Conservation (phyloP, 1,140 invertebrate species). For the Pseudomyrmex dendroicus region DNA sequence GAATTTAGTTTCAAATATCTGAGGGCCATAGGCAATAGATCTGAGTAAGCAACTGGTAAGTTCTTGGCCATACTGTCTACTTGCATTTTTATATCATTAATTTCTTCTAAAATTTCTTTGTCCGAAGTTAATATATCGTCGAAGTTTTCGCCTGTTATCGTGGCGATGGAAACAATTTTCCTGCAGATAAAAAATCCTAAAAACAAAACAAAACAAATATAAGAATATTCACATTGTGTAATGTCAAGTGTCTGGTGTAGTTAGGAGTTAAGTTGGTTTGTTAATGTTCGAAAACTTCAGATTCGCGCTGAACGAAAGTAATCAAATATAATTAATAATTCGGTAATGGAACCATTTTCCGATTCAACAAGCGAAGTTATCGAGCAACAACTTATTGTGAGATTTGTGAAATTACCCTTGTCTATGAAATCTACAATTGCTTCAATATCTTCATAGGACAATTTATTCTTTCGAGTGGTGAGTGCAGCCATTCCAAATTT, state of each 20-base stretch:
- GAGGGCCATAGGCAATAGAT: too few species aligned
- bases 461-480: constrained; percentile 92
- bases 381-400: background rate
- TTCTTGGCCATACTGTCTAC: constrained; percentile 83
- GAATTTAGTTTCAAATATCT: too few species aligned
- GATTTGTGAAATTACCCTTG: constrained; percentile 84
- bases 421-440: constrained; percentile 95
- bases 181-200: constrained; percentile 87
- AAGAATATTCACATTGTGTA: background rate
- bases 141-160: constrained; percentile 89
- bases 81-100: constrained; percentile 88
- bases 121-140: constrained; percentile 90
- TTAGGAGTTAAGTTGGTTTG: too few species aligned
- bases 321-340: too few species aligned
- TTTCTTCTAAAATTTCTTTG: constrained; percentile 86
- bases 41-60: too few species aligned
- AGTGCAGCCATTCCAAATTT: constrained; percentile 97
- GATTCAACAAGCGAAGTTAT: background rate
- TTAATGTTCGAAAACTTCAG: too few species aligned
- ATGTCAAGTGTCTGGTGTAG: too few species aligned
- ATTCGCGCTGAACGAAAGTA: too few species aligned
- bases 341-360: too few species aligned
- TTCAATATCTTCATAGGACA: constrained; percentile 94
- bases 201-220: constrained; percentile 39
- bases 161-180: constrained; percentile 56